A percentile compares a stretch with the other conserved stretches of the same genome.
Conservation (phyloP, 1,140 invertebrate genomes). For the Zaprionus kolodkinae region DNA sequence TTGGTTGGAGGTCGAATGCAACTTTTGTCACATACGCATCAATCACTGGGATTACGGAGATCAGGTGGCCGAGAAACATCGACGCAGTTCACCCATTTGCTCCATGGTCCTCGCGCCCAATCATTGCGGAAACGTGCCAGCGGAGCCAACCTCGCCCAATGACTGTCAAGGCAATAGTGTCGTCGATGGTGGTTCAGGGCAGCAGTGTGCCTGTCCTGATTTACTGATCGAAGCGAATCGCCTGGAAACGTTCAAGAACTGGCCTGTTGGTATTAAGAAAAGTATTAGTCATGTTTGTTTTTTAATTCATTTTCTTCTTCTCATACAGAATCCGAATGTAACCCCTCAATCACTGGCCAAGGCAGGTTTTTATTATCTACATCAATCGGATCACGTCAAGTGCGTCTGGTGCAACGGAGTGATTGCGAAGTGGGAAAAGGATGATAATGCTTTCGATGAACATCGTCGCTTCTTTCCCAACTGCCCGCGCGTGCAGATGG, state of each 20-base stretch:
- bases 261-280: constrained; percentile 86
- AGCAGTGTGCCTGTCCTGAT: constrained; percentile 55
- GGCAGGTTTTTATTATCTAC: constrained; percentile 88
- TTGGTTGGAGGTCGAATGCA: constrained; percentile 90
- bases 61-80: constrained; percentile 83
- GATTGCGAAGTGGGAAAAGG: constrained; percentile 89
- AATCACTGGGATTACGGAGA: constrained; percentile 91
- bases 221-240: constrained; percentile 71
- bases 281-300: neutral
- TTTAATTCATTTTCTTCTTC: neutral
- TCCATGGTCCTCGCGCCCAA: constrained; percentile 87
- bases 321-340: constrained; percentile 84
- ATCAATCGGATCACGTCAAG: constrained; percentile 88
- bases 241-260: constrained; percentile 87
- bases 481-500: constrained; percentile 86
- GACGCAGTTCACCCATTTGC: constrained; percentile 87
- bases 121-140: constrained; percentile 87
- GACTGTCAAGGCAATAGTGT: constrained; percentile 62
- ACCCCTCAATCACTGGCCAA: constrained; percentile 89
- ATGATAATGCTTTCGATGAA: constrained; percentile 90
- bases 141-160: constrained; percentile 25
- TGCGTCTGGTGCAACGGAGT: constrained; percentile 92
- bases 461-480: constrained; percentile 89
- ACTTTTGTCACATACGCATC: constrained; percentile 89
- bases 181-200: constrained; percentile 37